A percentile compares a stretch with the other conserved stretches of the same genome.
Conservation (phyloP, 2,797 vertebrate species). For the Heliangelus exortis region DNA sequence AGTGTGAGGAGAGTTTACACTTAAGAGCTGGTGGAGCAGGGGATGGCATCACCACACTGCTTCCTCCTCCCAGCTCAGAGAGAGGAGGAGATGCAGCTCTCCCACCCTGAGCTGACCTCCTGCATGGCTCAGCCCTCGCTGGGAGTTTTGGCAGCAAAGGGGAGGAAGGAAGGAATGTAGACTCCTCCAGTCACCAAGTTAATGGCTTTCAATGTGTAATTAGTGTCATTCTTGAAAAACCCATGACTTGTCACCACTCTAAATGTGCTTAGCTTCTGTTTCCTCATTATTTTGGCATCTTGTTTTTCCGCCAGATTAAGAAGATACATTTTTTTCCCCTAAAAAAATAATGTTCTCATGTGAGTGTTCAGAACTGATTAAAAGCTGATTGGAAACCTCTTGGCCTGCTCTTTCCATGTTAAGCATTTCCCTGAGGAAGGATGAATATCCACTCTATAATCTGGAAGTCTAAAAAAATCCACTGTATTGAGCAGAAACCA, state of each 20-base stretch:
- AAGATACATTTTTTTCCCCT: neutral
- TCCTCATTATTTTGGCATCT: conserved; percentile 35
- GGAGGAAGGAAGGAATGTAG: conserved; percentile 62
- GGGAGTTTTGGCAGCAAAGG: neutral
- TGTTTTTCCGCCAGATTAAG: neutral
- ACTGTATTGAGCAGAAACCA: neutral
- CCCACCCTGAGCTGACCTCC: neutral
- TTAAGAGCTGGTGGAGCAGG: neutral
- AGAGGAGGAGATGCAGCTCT: neutral
- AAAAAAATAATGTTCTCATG: neutral
- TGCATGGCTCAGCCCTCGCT: fast-evolving
- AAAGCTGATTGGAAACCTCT: conserved; percentile 23
- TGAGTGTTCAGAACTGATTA: conserved; percentile 8
- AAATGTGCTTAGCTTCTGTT: conserved; percentile 59
- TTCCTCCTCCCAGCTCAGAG: neutral
- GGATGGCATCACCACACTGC: fast-evolving
- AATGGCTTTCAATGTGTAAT: conserved; percentile 49
- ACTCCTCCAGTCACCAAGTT: conserved; percentile 43
- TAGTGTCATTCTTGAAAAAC: conserved; percentile 56
- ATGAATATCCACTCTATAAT: neutral
- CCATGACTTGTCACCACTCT: conserved; percentile 38
- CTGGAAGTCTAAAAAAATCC: conserved; percentile 19
- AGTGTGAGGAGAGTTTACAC: fast-evolving
- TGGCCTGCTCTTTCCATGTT: neutral
- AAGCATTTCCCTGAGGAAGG: conserved; percentile 24